Conservation (phyloP, 2,797 vertebrate species). For the Rallus crepitans region DNA sequence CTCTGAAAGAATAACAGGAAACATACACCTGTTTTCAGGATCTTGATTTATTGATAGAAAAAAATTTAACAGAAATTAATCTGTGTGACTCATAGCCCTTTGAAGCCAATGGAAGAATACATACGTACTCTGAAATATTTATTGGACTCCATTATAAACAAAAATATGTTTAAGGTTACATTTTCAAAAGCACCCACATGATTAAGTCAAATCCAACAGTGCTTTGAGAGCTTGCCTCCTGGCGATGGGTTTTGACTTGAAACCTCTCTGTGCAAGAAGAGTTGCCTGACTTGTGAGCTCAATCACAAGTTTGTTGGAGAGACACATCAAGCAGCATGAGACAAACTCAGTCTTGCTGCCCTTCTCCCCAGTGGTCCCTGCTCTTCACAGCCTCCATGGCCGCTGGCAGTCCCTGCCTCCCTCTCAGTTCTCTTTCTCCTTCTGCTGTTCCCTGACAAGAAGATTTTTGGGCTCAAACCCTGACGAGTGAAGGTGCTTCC, state of each 20-base stretch:
- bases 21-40: background rate
- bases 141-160: background rate
- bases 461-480: background rate
- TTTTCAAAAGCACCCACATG: background rate
- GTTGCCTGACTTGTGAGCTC: background rate
- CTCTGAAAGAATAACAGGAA: background rate
- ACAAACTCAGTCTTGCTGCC: background rate
- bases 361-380: background rate
- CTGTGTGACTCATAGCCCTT: background rate
- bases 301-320: background rate
- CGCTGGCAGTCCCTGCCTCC: background rate
- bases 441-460: no score
- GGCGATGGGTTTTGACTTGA: background rate
- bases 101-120: background rate
- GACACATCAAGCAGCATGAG: background rate
- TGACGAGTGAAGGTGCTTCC: background rate
- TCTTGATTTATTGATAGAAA: background rate
- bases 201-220: background rate
- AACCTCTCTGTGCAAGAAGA: background rate
- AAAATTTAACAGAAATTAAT: background rate
- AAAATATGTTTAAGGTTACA: background rate
- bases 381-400: background rate
- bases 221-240: background rate
- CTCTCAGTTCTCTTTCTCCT: background rate
- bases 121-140: background rate